Evolutionary conservation across 2,888 invertebrate genomes (phyloP).

Genomic region (Adelphocoris suturalis): DNA sequence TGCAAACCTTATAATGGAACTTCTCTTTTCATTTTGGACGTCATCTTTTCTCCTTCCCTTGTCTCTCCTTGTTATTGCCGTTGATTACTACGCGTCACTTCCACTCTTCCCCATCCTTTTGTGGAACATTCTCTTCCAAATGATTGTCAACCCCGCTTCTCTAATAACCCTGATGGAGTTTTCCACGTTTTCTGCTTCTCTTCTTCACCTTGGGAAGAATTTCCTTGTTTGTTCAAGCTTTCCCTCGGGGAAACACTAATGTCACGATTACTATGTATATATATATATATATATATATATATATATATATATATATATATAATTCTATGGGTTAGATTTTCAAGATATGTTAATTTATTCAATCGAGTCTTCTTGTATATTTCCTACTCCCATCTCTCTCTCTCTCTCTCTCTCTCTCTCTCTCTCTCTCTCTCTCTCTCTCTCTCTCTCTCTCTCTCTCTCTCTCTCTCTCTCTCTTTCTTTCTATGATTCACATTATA

Average conservation of each 20-base stretch:
- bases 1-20: slow-evolving; percentile 74
- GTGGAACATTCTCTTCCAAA: slow-evolving; percentile 58
- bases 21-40: slow-evolving; percentile 73
- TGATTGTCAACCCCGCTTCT: slow-evolving; percentile 47
- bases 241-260: neutral
- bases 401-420: too few relatives aligned
- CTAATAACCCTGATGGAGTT: slow-evolving; percentile 61
- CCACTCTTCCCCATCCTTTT: slow-evolving; percentile 58
- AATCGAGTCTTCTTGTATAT: too few relatives aligned
- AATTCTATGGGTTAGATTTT: too few relatives aligned
- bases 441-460: too few relatives aligned
- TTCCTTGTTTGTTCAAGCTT: neutral
- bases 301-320: too few relatives aligned
- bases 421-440: too few relatives aligned
- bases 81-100: slow-evolving; percentile 69
- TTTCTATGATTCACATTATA: too few relatives aligned
- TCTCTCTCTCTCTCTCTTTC: too few relatives aligned
- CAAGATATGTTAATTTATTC: too few relatives aligned
- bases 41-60: slow-evolving; percentile 71
- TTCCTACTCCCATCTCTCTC: too few relatives aligned
- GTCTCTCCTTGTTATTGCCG: slow-evolving; percentile 67
- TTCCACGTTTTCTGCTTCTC: slow-evolving; percentile 25
- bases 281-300: too few relatives aligned
- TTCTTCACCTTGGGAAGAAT: neutral
- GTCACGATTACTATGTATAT: too few relatives aligned